Base-by-base conservation (phyloP, 2,797 vertebrate species). In the Apogon talboti region DNA sequence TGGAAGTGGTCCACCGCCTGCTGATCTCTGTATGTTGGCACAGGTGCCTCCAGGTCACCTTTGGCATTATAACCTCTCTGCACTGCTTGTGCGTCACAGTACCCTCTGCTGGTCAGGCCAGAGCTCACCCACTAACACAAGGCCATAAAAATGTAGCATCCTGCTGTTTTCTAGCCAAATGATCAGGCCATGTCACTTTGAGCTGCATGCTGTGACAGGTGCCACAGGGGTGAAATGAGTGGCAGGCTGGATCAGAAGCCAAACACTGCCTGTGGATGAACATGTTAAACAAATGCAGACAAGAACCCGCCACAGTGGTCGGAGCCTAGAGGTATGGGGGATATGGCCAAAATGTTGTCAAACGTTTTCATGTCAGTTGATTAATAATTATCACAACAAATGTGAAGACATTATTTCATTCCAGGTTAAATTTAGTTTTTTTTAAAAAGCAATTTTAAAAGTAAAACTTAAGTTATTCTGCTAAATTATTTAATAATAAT, bases 1-100 rank as follows among this genome's bases (percentile, higher is more conserved):
- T 66, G 71, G 69, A 66, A n/a, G 45, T n/a, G 3, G 6, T 21
- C 71, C 75, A 61, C 60, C 7, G 6, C 53, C 65, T n/a, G 76
- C 74, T 78, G 78, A 48, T 74, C 68, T 63, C 64, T 76, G 72
- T 57, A 42, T 61, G 78, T 67, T 38, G 14, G 72, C 46, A 18
- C 69, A 81, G 79, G 74, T 80, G 81, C 62, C 57, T 58, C 47
- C 71, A 76, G 75, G 79, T 86, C 77, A 85, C 76, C 57, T 78
- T 71, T 65, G 60, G 35, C 60, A 21, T 61, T 1, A 7, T 47
- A 21, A 40, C 62, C n/a, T 63, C 46, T 11, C 52, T 30, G 43
- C 64, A 18, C 7, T 9, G 46, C 33, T 11, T 45, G 11, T 19
- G 13, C 24, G 41, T 43, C 47, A 65, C 58, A 0, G 44, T 55